These are phyloP conservation scores for Calidris pygmaea DNA, from an alignment of 2,113 vertebrate species.

Conservation along the genomic window DNA sequence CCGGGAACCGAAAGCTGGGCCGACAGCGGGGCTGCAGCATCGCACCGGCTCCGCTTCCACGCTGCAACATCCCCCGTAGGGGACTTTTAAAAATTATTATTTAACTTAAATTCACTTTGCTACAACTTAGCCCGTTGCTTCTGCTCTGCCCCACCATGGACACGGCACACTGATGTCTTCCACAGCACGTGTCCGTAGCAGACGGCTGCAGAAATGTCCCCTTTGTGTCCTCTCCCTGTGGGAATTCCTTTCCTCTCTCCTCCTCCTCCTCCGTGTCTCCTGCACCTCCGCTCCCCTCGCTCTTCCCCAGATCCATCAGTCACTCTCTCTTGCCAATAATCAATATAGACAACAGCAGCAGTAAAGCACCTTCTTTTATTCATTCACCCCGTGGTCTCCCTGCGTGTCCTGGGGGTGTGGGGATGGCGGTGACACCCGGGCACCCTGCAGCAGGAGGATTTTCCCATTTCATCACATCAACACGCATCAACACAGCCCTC, in stretches of 20 bases:
- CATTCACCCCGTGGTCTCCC: not conserved
- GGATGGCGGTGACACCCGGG: not conserved
- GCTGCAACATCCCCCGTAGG: not conserved
- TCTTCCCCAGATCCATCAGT: not conserved
- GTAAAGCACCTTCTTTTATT: not conserved
- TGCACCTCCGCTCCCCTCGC: not conserved
- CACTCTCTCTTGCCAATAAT: not conserved
- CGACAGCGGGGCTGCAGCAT: not conserved
- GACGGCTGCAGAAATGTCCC: not conserved
- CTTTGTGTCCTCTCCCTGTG: not conserved
- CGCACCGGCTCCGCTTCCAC: not conserved
- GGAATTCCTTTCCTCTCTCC: not conserved
- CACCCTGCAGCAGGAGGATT: not conserved
- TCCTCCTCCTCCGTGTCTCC: not conserved
- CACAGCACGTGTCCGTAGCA: not conserved
- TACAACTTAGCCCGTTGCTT: not conserved
- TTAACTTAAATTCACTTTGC: not conserved
- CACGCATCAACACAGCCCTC: not conserved
- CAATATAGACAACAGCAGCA: not conserved
- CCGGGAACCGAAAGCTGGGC: not conserved
- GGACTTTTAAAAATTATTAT: not conserved
- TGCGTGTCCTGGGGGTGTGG: rapidly evolving
- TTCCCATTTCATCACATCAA: not conserved
- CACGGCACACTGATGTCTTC: not conserved
- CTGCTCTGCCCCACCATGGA: not conserved